These are phyloP conservation scores for Anseranas semipalmata DNA, from an alignment of 2,113 vertebrate genomes.

Conservation along the genomic window DNA sequence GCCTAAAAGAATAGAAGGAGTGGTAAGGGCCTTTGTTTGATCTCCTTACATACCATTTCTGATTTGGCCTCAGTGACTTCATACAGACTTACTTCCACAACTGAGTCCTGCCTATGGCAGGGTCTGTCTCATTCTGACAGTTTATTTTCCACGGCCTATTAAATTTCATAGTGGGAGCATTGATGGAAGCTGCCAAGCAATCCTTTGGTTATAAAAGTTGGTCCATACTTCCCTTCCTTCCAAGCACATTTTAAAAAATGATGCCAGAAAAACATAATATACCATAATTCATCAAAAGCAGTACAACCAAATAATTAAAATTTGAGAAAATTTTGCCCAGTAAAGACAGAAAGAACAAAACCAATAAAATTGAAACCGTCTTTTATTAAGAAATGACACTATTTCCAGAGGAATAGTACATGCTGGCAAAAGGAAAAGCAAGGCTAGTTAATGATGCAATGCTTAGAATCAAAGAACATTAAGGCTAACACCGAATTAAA, in stretches of 20 bases:
- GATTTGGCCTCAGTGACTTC: not conserved
- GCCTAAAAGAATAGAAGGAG: not conserved
- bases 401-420: constrained; percentile 26
- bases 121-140: not conserved
- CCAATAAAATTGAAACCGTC: not conserved
- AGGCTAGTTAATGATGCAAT: constrained; percentile 38
- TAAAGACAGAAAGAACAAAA: not conserved
- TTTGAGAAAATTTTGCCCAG: not conserved
- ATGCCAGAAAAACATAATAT: not conserved
- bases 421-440: not conserved
- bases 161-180: not conserved
- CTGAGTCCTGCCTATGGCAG: not conserved
- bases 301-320: not conserved
- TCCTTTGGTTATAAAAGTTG: not conserved
- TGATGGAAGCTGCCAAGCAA: not conserved
- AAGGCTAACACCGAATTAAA: constrained; percentile 10
- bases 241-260: not conserved
- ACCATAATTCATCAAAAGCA: not conserved
- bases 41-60: not conserved
- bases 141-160: not conserved
- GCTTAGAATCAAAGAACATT: constrained; percentile 38
- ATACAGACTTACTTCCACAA: not conserved
- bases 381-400: constrained; percentile 4
- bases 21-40: not conserved
- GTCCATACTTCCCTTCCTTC: not conserved